These are phyloP conservation scores for Lytechinus variegatus DNA, from an alignment of 35 echinoderm and acorn worm genomes.

Conservation along the genomic window DNA sequence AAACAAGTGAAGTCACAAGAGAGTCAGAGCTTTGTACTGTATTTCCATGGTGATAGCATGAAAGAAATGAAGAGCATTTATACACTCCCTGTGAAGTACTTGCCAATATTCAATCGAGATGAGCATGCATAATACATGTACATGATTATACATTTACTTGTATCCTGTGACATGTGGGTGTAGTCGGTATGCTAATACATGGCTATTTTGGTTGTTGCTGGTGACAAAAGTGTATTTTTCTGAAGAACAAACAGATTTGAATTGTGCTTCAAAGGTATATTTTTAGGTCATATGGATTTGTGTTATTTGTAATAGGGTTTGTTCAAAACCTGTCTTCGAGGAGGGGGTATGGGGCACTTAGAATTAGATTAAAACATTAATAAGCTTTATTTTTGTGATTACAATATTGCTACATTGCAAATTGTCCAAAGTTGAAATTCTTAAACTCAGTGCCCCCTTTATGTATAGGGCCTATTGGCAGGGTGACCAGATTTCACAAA, in stretches of 20 bases:
- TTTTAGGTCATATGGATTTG: neutral
- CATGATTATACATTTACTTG: neutral
- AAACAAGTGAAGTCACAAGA: neutral
- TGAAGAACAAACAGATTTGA: neutral
- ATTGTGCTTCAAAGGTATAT: neutral
- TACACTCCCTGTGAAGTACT: neutral
- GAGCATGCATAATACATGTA: neutral
- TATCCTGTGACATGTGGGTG: neutral
- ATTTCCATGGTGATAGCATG: constrained; percentile 10
- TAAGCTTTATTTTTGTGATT: too few species aligned
- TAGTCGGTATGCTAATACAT: neutral
- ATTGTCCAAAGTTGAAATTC: too few species aligned
- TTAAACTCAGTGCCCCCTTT: too few species aligned
- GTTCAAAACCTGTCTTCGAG: neutral
- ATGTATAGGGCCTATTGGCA: too few species aligned
- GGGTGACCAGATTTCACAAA: too few species aligned
- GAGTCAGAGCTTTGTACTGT: neutral
- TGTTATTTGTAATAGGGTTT: neutral
- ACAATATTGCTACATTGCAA: too few species aligned
- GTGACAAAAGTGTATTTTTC: neutral
- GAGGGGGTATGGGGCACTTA: too few species aligned
- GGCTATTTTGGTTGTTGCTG: neutral
- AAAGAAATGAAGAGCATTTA: neutral
- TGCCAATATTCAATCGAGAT: neutral
- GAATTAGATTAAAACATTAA: too few species aligned